A percentile compares a stretch with the other conserved stretches of the same genome.
phyloP scores from a whole-genome alignment of 2,888 invertebrate species.

The Apodemia zela region DNA sequence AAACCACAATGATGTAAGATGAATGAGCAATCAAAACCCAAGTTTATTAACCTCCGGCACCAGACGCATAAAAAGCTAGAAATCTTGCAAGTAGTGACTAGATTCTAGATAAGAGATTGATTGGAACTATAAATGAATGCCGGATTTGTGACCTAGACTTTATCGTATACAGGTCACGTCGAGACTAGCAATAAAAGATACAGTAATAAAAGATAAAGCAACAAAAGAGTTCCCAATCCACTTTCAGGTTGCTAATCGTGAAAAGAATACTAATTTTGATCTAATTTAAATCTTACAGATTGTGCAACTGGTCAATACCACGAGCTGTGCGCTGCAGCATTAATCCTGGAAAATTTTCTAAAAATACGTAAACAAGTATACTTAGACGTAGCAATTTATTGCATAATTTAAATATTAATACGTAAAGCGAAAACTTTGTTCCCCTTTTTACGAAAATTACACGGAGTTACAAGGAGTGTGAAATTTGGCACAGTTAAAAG shows the following conservation, averaged over 20 bases:
- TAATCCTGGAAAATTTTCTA: slow-evolving; percentile 23
- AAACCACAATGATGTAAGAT: slow-evolving; percentile 76
- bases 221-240: slow-evolving; percentile 48
- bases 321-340: not conserved
- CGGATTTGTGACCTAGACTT: slow-evolving; percentile 58
- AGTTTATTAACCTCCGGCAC: slow-evolving; percentile 70
- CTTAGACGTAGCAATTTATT: too few relatives aligned
- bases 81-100: slow-evolving; percentile 68
- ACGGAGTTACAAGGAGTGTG: too few relatives aligned
- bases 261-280: slow-evolving; percentile 48
- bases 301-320: not conserved
- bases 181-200: slow-evolving; percentile 52
- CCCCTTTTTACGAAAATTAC: too few relatives aligned
- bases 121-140: slow-evolving; percentile 71
- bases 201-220: slow-evolving; percentile 49
- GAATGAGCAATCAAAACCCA: slow-evolving; percentile 74
- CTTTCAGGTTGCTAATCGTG: slow-evolving; percentile 47
- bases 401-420: too few relatives aligned
- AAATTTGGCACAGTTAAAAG: too few relatives aligned
- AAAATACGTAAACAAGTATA: not conserved
- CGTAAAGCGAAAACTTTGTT: too few relatives aligned
- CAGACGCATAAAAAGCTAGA: slow-evolving; percentile 78
- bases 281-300: slow-evolving; percentile 34
- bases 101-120: slow-evolving; percentile 74
- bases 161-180: slow-evolving; percentile 65